Evolutionary conservation across 2,797 vertebrate species (phyloP).

Genomic region (Poecilia velifera): DNA sequence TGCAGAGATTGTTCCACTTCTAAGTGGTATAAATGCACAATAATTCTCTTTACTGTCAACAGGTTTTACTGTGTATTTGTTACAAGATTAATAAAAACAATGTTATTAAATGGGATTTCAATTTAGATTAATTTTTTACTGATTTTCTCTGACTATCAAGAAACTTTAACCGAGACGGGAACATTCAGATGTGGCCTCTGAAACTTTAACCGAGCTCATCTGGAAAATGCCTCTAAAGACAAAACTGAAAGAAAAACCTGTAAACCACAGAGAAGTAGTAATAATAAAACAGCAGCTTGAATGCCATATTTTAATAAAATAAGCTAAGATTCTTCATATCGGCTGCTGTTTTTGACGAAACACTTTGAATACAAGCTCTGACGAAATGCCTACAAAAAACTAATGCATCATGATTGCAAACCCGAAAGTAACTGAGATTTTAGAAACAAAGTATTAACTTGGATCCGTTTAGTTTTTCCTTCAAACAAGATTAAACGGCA

Average conservation of each 20-base stretch:
- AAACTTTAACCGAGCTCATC: background rate
- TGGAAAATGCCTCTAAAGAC: background rate
- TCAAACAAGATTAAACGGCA: background rate
- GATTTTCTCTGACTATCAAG: background rate
- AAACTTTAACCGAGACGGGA: background rate
- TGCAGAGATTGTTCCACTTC: conserved; percentile 43
- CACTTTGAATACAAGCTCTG: background rate
- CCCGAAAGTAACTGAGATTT: background rate
- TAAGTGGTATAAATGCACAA: conserved; percentile 35
- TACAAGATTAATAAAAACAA: conserved; percentile 57
- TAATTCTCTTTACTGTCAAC: conserved; percentile 35
- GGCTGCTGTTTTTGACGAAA: background rate
- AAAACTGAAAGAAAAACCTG: background rate
- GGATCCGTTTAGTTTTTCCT: background rate
- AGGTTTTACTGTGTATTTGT: conserved; percentile 53
- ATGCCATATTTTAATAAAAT: background rate
- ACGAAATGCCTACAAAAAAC: background rate
- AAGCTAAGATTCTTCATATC: background rate
- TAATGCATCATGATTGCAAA: background rate
- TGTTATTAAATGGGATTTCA: background rate
- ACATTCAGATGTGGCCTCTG: background rate
- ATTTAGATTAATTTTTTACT: background rate
- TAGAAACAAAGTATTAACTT: background rate
- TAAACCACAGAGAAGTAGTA: background rate
- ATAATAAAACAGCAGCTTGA: background rate